Evolutionary conservation across 2,113 vertebrate species (phyloP).

Genomic region (Dolichallabes microphthalmus): DNA sequence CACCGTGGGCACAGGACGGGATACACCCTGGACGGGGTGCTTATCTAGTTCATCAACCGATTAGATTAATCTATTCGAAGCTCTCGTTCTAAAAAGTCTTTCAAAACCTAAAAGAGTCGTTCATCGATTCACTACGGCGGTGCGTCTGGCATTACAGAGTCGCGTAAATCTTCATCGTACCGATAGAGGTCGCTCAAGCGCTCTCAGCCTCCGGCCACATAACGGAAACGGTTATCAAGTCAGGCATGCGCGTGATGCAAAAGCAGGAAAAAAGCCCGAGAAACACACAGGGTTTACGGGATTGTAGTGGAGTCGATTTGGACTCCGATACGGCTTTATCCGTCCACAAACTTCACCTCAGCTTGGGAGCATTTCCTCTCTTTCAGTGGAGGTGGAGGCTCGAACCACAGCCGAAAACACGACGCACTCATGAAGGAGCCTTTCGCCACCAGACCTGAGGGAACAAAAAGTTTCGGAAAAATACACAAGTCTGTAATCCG

Average conservation of each 20-base stretch:
- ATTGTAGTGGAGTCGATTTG: conserved; percentile 65
- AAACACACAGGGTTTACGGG: conserved; percentile 63
- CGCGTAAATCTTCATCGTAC: neutral
- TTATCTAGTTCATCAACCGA: too few species aligned
- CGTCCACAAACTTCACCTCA: conserved; percentile 59
- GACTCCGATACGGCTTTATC: conserved; percentile 48
- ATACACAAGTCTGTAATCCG: conserved; percentile 26
- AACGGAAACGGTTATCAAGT: conserved; percentile 71
- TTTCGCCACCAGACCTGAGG: neutral
- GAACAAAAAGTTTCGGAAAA: conserved; percentile 56
- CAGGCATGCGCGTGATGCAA: conserved; percentile 65
- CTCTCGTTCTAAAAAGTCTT: neutral
- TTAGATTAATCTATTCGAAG: neutral
- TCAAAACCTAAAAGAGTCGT: neutral
- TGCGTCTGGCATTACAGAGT: neutral
- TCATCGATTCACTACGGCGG: neutral
- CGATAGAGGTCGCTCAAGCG: conserved; percentile 55
- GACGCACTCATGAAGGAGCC: conserved; percentile 17
- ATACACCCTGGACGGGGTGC: too few species aligned
- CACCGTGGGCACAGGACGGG: too few species aligned
- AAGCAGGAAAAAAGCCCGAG: conserved; percentile 41
- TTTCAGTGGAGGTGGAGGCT: conserved; percentile 61
- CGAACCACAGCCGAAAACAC: conserved; percentile 64
- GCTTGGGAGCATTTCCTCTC: conserved; percentile 51
- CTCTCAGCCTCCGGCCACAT: conserved; percentile 56